A percentile compares a stretch with the other conserved stretches of the same genome.
phyloP scores from a whole-genome alignment of 2,888 invertebrate species.

The Drosophila nigricruria region DNA sequence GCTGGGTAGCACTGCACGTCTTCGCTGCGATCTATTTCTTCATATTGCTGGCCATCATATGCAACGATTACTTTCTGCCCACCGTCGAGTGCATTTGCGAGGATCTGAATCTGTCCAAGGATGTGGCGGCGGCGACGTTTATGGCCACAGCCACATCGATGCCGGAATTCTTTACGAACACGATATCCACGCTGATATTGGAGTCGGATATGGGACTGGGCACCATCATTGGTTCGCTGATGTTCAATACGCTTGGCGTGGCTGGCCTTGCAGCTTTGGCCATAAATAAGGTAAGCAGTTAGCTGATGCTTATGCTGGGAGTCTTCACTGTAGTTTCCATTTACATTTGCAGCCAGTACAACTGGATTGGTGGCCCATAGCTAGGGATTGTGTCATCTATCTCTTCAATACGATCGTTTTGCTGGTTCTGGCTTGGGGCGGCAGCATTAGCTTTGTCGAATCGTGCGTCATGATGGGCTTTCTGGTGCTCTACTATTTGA shows the following conservation, averaged over 20 bases:
- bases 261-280: constrained; percentile 92
- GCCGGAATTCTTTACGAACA: constrained; percentile 96
- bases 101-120: constrained; percentile 91
- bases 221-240: constrained; percentile 94
- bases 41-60: constrained; percentile 93
- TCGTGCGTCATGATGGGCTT: constrained; percentile 89
- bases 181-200: constrained; percentile 94
- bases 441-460: constrained; percentile 92
- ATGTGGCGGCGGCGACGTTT: constrained; percentile 98
- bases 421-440: constrained; percentile 92
- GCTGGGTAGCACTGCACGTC: constrained; percentile 91
- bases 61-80: constrained; percentile 96
- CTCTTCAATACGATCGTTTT: constrained; percentile 90
- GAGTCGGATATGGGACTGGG: constrained; percentile 94
- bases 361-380: constrained; percentile 92
- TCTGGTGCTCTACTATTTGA: constrained; percentile 90
- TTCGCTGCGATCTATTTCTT: constrained; percentile 94
- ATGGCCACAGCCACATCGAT: constrained; percentile 98
- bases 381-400: constrained; percentile 92
- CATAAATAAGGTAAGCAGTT: constrained; percentile 88
- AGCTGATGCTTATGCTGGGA: background rate
- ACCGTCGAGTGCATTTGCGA: constrained; percentile 95
- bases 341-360: constrained; percentile 88
- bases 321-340: background rate
- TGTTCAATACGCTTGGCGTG: constrained; percentile 94